These are phyloP conservation scores for Neodiprion pinetum DNA, from an alignment of 1,140 invertebrate genomes.

Conservation along the genomic window DNA sequence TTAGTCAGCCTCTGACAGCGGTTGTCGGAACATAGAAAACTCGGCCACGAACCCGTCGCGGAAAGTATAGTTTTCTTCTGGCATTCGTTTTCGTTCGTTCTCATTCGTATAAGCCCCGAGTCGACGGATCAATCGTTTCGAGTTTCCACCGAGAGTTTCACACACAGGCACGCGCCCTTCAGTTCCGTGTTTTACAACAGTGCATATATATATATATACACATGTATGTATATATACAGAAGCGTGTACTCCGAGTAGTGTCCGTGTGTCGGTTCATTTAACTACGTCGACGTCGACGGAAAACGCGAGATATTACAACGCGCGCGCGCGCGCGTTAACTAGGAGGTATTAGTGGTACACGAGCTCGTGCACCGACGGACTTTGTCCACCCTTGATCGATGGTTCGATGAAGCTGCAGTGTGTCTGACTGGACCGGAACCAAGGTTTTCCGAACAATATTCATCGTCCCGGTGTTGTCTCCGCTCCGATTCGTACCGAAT, in stretches of 20 bases:
- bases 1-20: not conserved
- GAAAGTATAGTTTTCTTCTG: not conserved
- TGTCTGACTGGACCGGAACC: too few relatives aligned
- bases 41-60: not conserved
- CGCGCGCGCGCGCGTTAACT: not conserved
- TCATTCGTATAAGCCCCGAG: conserved; percentile 4
- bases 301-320: not conserved
- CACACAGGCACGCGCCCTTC: not conserved
- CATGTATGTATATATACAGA: not conserved
- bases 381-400: conserved; percentile 2
- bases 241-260: not conserved
- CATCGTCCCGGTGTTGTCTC: too few relatives aligned
- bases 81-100: conserved; percentile 1
- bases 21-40: not conserved
- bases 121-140: conserved; percentile 1
- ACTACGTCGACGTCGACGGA: not conserved
- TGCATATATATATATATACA: not conserved
- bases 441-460: too few relatives aligned
- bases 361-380: not conserved
- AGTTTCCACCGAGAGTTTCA: not conserved
- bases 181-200: not conserved
- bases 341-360: not conserved
- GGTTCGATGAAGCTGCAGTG: not conserved
- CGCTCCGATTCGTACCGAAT: too few relatives aligned
- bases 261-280: not conserved